Base-by-base conservation (phyloP, 2,797 vertebrate species). In the Kryptopterus vitreolus region DNA sequence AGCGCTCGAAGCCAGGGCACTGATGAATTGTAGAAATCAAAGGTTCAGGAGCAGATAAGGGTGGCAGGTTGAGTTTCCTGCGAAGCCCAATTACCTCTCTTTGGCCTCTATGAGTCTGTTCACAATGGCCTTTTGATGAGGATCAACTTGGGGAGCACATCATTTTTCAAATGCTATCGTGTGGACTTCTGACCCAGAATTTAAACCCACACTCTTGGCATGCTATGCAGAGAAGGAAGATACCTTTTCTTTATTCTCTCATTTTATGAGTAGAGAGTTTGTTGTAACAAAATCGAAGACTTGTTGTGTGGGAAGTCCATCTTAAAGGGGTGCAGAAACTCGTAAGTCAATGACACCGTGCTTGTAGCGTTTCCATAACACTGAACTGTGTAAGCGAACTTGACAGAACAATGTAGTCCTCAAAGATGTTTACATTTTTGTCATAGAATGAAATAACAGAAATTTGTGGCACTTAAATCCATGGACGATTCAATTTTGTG, bases 91-190 rank as follows among this genome's bases (percentile, higher is more conserved):
- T 78, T 72, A 55, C 76, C 76, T 74, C 31, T 78, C 76, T 78
- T 59, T 82, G 62, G 70, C 62, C 76, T 78, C 62, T 75, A 73
- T 78, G 81, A 74, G 81, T 75, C 52, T 69, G 70, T 73, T 69
- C 73, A 87, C 80, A 90, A 89, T 86, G 82, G 74, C 79, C 81
- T 85, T 85, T 88, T 91, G 76, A 84, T 85, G 58, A 81, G 50
- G 72, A 84, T 76, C 83, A 85, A 77, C 80, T 84, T 84, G 62
- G 78, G 73, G 87, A 84, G 85, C 59, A n/a, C 74, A 85, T 85
- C 85, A 87, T 84, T 81, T 79, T 80, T 85, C 71, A 82, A 29
- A 38, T 79, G 74, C 63, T 80, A 81, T 81, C 82, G 78, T 53
- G 52, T 57, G 26, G 78, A 68, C 72, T 81, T 79, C 78, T 82